phyloP scores from a whole-genome alignment of 1,140 invertebrate species.

The Nymphalis io region DNA sequence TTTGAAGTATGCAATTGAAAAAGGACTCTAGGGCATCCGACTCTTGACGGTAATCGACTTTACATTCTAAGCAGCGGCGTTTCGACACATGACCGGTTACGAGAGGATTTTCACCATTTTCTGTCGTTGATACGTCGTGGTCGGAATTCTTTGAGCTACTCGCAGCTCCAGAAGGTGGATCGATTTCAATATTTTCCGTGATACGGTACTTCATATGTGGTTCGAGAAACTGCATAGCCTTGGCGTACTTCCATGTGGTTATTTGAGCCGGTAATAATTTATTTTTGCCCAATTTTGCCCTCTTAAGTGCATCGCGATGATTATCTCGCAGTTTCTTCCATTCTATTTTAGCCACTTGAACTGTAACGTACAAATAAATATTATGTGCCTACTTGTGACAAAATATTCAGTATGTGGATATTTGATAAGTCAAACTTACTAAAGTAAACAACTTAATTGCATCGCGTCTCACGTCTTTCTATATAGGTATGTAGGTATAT shows the following conservation, averaged over 20 bases:
- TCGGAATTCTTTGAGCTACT: conserved; percentile 44
- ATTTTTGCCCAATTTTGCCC: conserved; percentile 71
- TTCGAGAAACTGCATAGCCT: conserved; percentile 72
- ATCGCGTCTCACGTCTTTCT: no score
- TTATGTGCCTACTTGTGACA: no score
- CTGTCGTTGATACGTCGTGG: conserved; percentile 59
- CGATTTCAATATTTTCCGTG: conserved; percentile 72
- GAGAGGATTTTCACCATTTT: conserved; percentile 34
- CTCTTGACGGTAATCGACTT: conserved; percentile 35
- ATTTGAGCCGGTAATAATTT: conserved; percentile 72
- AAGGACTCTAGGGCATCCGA: conserved; percentile 65
- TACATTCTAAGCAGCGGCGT: conserved; percentile 49
- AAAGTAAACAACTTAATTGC: no score
- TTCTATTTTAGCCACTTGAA: conserved; percentile 64
- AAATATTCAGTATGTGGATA: no score
- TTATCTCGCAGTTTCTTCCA: conserved; percentile 73
- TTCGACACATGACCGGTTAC: conserved; percentile 38
- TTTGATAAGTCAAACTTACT: no score
- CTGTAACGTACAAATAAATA: conserved; percentile 45
- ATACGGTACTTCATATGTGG: conserved; percentile 74
- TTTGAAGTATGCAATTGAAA: conserved; percentile 66
- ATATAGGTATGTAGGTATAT: no score
- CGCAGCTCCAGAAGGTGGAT: conserved; percentile 35
- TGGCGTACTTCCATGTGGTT: conserved; percentile 75
- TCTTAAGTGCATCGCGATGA: conserved; percentile 67